Base-by-base conservation (phyloP, 64 coral and sea anemone species). In the Pocillopora damicornis region DNA sequence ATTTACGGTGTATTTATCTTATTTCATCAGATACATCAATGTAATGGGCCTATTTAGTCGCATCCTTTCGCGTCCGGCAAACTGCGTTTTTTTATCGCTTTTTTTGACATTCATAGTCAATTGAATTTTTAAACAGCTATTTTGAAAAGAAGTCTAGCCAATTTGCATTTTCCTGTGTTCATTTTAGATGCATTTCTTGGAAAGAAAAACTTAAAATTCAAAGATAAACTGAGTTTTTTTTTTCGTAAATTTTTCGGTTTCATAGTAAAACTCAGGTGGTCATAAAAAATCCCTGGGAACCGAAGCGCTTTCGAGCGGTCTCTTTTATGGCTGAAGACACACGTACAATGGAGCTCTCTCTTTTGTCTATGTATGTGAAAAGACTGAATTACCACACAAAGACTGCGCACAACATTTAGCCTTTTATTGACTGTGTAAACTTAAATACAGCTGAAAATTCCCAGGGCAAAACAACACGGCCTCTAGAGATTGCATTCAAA, bases 401-500 rank as follows among this genome's bases (percentile, higher is more conserved):
- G 65, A 71, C 37, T 85, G 65, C 37, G 81, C 81, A 85, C 65
- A 85, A 85, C 65, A 85, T 85, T 69, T 85, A 85, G 62, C 20
- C 72, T 38, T 85, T 85, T 85, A 72, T 72, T 85, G 81, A 85
- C 81, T 85, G 64, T 85, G 71, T 65, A 85, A 85, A 85, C 63
- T 85, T 85, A 85, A 85, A 85, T 73, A 85, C 81, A 85, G 81
- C 81, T 85, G 81, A 85, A 85, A 85, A 85, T 85, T 85, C 81
- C 81, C 81, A 85, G 37, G 65, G 63, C 35, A 71, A 73, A 85
- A 58, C 81, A 85, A 57, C 81, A 20, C 22, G 81, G 81, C 36
- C 81, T 73, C 81, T 58, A 57, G 81, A 85, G 65, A 57, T 72
- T 85, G 81, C 37, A 68, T 73, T 71, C 22, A 85, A 83, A 67